Conservation (phyloP, 2,888 invertebrate species). For the Crematogaster levior region DNA sequence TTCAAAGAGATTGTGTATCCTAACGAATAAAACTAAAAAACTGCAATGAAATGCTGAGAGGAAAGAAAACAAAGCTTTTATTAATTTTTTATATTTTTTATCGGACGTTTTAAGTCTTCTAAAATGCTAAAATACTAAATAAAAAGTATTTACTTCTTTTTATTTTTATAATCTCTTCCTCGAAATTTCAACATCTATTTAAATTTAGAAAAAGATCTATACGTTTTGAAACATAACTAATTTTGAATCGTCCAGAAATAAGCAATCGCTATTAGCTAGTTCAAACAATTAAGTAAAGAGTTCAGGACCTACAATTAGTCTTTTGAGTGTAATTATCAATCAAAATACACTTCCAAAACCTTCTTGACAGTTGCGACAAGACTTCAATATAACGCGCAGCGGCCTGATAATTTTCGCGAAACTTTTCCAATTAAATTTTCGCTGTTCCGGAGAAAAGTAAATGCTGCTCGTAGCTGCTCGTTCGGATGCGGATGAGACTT, state of each 20-base stretch:
- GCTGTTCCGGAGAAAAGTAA: conserved; percentile 48
- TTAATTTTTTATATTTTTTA: neutral
- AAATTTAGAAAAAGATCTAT: neutral
- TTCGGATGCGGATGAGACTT: conserved; percentile 51
- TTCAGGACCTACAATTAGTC: neutral
- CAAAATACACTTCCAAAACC: conserved; percentile 6
- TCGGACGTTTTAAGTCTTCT: neutral
- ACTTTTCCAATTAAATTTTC: conserved; percentile 77
- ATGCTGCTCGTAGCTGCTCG: conserved; percentile 34
- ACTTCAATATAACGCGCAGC: conserved; percentile 43
- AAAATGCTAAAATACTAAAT: neutral
- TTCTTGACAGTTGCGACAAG: conserved; percentile 43
- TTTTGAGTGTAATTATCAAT: conserved; percentile 48
- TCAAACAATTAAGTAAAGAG: neutral
- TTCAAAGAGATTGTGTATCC: neutral
- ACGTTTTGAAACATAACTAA: neutral
- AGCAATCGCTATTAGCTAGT: neutral
- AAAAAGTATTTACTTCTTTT: neutral
- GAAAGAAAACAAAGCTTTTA: neutral
- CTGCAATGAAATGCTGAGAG: neutral
- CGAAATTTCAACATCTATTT: neutral
- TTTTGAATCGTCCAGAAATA: neutral
- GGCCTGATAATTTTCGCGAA: conserved; percentile 52
- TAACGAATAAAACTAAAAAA: too few species aligned
- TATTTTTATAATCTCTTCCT: neutral